Percentiles rank a stretch among this genome's conserved stretches.
phyloP scores from a whole-genome alignment of 2,888 invertebrate genomes.

The Minunthozetes semirufus region DNA sequence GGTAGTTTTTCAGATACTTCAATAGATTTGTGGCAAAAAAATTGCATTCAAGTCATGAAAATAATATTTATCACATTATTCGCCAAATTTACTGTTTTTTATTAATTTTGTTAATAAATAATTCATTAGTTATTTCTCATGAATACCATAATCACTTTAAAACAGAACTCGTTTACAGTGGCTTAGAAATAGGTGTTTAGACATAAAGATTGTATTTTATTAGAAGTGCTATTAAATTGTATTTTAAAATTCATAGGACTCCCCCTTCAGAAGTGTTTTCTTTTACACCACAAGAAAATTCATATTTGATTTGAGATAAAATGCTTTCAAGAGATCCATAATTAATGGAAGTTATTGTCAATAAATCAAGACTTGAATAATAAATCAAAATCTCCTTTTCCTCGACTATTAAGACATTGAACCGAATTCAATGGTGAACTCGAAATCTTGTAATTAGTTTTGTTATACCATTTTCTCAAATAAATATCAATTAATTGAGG shows the following conservation, averaged over 20 bases:
- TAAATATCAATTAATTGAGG: not conserved
- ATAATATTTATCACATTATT: no score
- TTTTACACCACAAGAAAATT: not conserved
- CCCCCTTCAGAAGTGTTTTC: not conserved
- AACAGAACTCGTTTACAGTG: not conserved
- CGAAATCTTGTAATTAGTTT: not conserved
- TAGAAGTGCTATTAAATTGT: not conserved
- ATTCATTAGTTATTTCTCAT: slow-evolving; percentile 6
- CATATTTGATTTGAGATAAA: not conserved
- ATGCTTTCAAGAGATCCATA: not conserved
- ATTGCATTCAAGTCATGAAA: no score
- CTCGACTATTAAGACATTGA: slow-evolving; percentile 11
- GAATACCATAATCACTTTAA: not conserved
- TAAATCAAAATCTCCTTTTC: not conserved
- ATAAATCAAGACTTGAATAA: not conserved
- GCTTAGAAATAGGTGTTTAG: slow-evolving; percentile 3
- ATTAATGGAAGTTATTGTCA: not conserved
- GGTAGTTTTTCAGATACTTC: not conserved
- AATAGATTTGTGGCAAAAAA: no score
- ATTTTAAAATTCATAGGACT: not conserved
- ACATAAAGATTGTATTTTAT: not conserved
- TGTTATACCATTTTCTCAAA: not conserved
- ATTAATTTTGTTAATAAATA: not conserved
- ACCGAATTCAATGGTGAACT: not conserved
- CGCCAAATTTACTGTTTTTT: no score